Evolutionary conservation across 1,140 invertebrate species (phyloP).

Genomic region (Scaptomyza montana): DNA sequence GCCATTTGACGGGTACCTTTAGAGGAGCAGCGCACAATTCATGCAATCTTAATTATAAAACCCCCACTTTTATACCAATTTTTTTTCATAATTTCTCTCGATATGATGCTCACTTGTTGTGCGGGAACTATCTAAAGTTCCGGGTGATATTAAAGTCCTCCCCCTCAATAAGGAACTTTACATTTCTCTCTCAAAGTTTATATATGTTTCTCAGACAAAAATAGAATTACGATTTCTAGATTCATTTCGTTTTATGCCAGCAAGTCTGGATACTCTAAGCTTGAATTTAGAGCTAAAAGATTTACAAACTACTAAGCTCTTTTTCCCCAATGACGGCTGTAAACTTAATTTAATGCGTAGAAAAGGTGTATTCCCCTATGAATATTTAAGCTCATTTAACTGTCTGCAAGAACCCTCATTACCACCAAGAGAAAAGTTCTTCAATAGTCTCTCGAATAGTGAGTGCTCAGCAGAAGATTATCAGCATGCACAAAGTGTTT

Average conservation of each 20-base stretch:
- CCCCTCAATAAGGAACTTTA: conserved; percentile 78
- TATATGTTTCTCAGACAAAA: conserved; percentile 11
- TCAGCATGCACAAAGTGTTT: no score
- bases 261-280: conserved; percentile 45
- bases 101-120: conserved; percentile 82
- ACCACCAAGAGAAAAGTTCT: conserved; percentile 72
- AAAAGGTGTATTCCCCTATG: conserved; percentile 76
- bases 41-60: conserved; percentile 80
- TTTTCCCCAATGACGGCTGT: conserved; percentile 26
- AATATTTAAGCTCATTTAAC: conserved; percentile 64
- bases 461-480: no score
- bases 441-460: no score
- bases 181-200: conserved; percentile 3
- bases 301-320: conserved; percentile 40
- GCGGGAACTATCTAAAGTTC: conserved; percentile 56
- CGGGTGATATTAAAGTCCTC: conserved; percentile 69
- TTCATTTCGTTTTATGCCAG: conserved; percentile 55
- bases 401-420: conserved; percentile 70
- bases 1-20: conserved; percentile 14
- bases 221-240: conserved; percentile 39
- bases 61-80: conserved; percentile 67
- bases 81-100: conserved; percentile 80
- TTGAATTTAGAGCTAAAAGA: conserved; percentile 63
- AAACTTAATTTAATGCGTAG: conserved; percentile 64
- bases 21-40: conserved; percentile 64